Conservation (phyloP, 2,797 vertebrate species). For the Protonibea diacanthus region DNA sequence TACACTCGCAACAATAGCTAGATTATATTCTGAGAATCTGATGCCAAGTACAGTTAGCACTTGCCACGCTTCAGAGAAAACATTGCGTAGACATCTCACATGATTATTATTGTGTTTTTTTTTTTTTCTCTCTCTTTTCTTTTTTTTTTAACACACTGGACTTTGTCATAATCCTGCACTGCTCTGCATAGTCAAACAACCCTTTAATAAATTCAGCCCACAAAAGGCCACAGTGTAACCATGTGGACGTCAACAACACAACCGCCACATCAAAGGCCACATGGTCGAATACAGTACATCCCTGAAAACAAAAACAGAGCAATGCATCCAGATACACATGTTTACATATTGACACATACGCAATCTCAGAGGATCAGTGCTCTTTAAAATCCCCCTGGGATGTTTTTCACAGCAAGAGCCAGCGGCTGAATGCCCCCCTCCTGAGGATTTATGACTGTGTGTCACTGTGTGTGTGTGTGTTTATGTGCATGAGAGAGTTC, state of each 20-base stretch:
- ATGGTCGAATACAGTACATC: conserved; percentile 52
- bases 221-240: conserved; percentile 55
- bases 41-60: conserved; percentile 21
- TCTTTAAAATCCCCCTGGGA: conserved; percentile 66
- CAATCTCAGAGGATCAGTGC: conserved; percentile 77
- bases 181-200: conserved; percentile 63
- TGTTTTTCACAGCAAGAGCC: conserved; percentile 75
- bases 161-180: conserved; percentile 50
- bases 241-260: conserved; percentile 67
- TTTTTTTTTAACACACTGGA: conserved; percentile 46
- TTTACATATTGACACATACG: conserved; percentile 77
- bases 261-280: conserved; percentile 49
- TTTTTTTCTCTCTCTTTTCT: too few species aligned
- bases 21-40: conserved; percentile 18
- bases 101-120: conserved; percentile 46
- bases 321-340: conserved; percentile 70
- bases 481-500: conserved; percentile 3
- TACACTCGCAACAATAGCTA: neutral
- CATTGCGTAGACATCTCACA: conserved; percentile 47
- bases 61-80: conserved; percentile 2
- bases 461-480: conserved; percentile 16
- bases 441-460: conserved; percentile 54
- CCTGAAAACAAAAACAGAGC: conserved; percentile 77
- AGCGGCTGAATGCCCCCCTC: conserved; percentile 46
- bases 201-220: conserved; percentile 67